A percentile compares a stretch with the other conserved stretches of the same genome.
phyloP scores from a whole-genome alignment of 2,888 invertebrate genomes.

The Eupithecia exiguata region DNA sequence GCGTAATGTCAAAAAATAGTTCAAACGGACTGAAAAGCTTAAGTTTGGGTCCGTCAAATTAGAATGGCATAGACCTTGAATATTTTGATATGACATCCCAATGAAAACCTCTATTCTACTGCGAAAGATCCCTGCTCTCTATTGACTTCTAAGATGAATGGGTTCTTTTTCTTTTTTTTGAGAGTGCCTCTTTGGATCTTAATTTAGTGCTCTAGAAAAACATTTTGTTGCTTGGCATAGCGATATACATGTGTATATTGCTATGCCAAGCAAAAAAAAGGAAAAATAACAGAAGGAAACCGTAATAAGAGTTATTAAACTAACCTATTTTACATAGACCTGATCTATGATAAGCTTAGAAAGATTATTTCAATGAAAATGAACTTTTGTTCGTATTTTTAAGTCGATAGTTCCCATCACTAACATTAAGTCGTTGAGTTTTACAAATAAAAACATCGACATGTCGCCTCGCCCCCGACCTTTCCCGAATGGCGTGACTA shows the following conservation, averaged over 20 bases:
- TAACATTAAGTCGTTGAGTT: conserved; percentile 79
- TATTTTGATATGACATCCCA: too few relatives aligned
- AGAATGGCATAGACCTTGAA: too few relatives aligned
- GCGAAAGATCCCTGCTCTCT: too few relatives aligned
- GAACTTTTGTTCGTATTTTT: not conserved
- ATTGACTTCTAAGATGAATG: too few relatives aligned
- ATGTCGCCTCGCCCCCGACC: conserved; percentile 72
- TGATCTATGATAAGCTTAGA: not conserved
- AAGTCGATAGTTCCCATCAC: conserved; percentile 65
- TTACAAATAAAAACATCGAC: conserved; percentile 79
- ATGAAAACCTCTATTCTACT: too few relatives aligned
- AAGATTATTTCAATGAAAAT: not conserved
- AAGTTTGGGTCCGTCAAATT: too few relatives aligned
- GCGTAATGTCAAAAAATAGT: too few relatives aligned
- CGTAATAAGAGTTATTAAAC: not conserved
- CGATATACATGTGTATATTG: too few relatives aligned
- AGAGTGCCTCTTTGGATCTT: too few relatives aligned
- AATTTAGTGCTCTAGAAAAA: not conserved
- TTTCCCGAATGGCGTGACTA: conserved; percentile 79
- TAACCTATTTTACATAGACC: not conserved
- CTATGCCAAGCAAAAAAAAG: too few relatives aligned
- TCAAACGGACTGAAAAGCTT: too few relatives aligned
- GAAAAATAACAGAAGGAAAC: not conserved
- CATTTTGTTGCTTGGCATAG: not conserved
- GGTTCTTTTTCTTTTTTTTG: too few relatives aligned